A percentile compares a stretch with the other conserved stretches of the same genome.
phyloP scores from a whole-genome alignment of 2,113 vertebrate genomes.

The Amazona vittata region DNA sequence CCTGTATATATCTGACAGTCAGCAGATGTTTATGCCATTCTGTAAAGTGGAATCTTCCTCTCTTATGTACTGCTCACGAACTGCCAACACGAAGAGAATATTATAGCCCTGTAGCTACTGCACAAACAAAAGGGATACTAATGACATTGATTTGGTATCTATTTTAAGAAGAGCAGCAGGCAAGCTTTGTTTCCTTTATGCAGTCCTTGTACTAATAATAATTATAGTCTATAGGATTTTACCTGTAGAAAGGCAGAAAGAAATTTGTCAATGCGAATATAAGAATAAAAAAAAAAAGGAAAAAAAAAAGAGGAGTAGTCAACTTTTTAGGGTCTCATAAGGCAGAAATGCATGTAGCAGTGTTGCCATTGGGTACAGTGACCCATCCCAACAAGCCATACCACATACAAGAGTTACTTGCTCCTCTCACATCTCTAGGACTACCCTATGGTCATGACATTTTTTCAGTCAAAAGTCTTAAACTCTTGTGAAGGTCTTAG shows the following conservation, averaged over 20 bases:
- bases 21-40: not conserved
- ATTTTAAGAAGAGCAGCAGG: not conserved
- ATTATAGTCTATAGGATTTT: not conserved
- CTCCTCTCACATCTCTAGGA: not conserved
- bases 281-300: too few relatives aligned
- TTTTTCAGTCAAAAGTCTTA: not conserved
- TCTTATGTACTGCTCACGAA: not conserved
- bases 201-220: not conserved
- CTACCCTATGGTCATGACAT: not conserved
- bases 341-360: not conserved
- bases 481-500: not conserved
- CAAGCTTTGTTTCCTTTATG: not conserved
- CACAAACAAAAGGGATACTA: not conserved
- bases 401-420: not conserved
- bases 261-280: not conserved
- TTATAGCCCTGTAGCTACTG: not conserved
- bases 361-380: not conserved
- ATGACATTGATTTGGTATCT: not conserved
- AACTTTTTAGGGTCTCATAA: not conserved
- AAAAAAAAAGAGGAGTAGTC: not conserved
- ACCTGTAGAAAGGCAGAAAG: not conserved
- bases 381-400: not conserved
- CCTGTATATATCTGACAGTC: not conserved
- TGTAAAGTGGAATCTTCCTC: not conserved
- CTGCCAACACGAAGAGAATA: not conserved